Evolutionary conservation across 2,888 invertebrate genomes (phyloP), one percentile per base, ranked within the genome.

Genomic region (Drosophila colorata): DNA sequence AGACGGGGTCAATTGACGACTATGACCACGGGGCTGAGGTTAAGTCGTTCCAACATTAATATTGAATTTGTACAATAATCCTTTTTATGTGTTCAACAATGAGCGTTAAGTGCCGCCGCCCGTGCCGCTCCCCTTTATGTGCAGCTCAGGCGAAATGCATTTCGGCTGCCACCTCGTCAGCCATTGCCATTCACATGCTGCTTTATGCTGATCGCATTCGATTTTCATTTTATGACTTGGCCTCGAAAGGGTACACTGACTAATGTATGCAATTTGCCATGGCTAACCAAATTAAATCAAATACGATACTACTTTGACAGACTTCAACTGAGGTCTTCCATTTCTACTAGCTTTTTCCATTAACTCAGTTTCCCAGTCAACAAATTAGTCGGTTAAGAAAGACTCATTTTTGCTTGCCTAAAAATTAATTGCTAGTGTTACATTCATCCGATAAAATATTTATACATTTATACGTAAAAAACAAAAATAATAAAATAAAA

Each of bases 61-160:
- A 87, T 84, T 88, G 88, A 88, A 86, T 84, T 87, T 88, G 79
- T 78, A 79, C 81, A 80, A 84, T 87, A 88, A 86, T 88, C 84
- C 80, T 79, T 79, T 86, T 87, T 84, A 87, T 83, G 82, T 78
- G 76, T 57, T 78, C 70, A 69, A 76, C 86, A 87, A 86, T 84
- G 80, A 87, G 78, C 69, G 69, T 70, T 84, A 80, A 84, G 84
- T 84, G 86, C 63, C 60, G 47, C 56, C 38, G 64, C 51, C 59
- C 84, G 78, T 81, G 85, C 71, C 71, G 28, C 58, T 40, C 33
- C 58, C 49, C 85, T 71, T 76, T 76, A 76, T 81, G 67, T 31
- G 58, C 63, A 81, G 79, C 85, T 83, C 76, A 60, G 49, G 23
- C 58, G 43, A 67, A 84, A 68, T 82, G 81, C 78, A 84, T 64